Evolutionary conservation across 2,888 invertebrate species (phyloP).

Genomic region (Tiliacea aurago): DNA sequence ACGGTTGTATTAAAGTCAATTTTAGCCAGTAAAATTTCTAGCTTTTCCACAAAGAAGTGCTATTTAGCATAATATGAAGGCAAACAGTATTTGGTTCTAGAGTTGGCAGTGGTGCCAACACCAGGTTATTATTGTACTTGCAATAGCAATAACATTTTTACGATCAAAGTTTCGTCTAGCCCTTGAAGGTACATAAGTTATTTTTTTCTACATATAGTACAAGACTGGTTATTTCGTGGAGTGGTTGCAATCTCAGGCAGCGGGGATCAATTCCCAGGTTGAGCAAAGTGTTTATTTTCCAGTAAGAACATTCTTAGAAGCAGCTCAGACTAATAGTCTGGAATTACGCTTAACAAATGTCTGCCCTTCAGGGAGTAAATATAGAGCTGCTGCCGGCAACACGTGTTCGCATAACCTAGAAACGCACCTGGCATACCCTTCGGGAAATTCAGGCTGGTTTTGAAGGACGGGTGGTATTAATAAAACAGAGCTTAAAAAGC

Average conservation of each 20-base stretch:
- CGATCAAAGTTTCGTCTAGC: slow-evolving; percentile 23
- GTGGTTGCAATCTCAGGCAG: neutral
- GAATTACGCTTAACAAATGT: neutral
- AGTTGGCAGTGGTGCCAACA: slow-evolving; percentile 50
- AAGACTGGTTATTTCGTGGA: neutral
- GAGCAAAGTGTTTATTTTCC: neutral
- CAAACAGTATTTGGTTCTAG: slow-evolving; percentile 25
- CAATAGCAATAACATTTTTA: slow-evolving; percentile 42
- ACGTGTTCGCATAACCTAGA: slow-evolving; percentile 4
- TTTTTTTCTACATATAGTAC: neutral
- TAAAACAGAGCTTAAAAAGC: slow-evolving; percentile 35
- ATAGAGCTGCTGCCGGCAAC: neutral
- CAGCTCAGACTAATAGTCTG: neutral
- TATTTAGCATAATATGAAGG: slow-evolving; percentile 40
- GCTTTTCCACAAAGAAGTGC: slow-evolving; percentile 9
- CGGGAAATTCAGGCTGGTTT: neutral
- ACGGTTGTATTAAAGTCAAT: neutral
- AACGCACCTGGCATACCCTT: neutral
- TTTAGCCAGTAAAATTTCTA: slow-evolving; percentile 5
- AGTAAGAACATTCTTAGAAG: neutral
- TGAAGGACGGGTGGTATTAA: slow-evolving; percentile 21
- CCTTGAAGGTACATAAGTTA: slow-evolving; percentile 14
- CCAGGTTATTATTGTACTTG: slow-evolving; percentile 23
- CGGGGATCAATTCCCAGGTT: neutral
- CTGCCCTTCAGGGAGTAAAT: neutral